Evolutionary conservation across 2,888 invertebrate genomes (phyloP).

Genomic region (Ypsolopha scabrella): DNA sequence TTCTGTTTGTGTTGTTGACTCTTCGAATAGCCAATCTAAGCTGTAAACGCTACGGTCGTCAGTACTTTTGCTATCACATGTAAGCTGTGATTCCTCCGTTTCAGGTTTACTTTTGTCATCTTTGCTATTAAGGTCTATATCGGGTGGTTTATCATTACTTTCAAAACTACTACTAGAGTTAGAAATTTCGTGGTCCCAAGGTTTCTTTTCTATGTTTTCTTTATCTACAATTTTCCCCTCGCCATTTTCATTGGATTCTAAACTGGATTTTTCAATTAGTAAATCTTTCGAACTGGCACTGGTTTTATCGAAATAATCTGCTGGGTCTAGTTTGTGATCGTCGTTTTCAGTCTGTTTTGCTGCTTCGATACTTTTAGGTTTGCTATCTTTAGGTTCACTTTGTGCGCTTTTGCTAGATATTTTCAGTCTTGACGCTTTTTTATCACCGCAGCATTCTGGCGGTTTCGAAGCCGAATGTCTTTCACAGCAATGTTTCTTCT

Average conservation of each 20-base stretch:
- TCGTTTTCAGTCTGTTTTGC: constrained; percentile 11
- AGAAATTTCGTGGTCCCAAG: constrained; percentile 67
- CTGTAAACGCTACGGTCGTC: constrained; percentile 60
- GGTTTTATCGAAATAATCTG: constrained; percentile 71
- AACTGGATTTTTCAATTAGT: constrained; percentile 70
- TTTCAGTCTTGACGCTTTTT: constrained; percentile 52
- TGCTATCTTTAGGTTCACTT: constrained; percentile 23
- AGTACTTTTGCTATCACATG: constrained; percentile 47
- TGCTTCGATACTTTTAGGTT: constrained; percentile 19
- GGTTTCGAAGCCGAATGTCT: constrained; percentile 29
- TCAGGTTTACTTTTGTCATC: constrained; percentile 31
- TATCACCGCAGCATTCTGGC: constrained; percentile 42
- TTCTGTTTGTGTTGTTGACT: constrained; percentile 14
- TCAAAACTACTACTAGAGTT: constrained; percentile 73
- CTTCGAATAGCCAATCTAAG: constrained; percentile 62
- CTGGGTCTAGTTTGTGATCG: constrained; percentile 1
- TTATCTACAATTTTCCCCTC: constrained; percentile 37
- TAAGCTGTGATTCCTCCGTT: constrained; percentile 44
- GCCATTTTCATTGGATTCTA: constrained; percentile 61
- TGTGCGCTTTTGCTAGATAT: constrained; percentile 44
- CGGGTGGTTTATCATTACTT: constrained; percentile 42
- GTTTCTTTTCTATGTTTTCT: constrained; percentile 42
- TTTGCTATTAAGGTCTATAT: constrained; percentile 13
- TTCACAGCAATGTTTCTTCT: constrained; percentile 48
- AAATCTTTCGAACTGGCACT: constrained; percentile 80